Evolutionary conservation across 2,113 vertebrate species (phyloP).

Genomic region (Syngnathoides biaculeatus): DNA sequence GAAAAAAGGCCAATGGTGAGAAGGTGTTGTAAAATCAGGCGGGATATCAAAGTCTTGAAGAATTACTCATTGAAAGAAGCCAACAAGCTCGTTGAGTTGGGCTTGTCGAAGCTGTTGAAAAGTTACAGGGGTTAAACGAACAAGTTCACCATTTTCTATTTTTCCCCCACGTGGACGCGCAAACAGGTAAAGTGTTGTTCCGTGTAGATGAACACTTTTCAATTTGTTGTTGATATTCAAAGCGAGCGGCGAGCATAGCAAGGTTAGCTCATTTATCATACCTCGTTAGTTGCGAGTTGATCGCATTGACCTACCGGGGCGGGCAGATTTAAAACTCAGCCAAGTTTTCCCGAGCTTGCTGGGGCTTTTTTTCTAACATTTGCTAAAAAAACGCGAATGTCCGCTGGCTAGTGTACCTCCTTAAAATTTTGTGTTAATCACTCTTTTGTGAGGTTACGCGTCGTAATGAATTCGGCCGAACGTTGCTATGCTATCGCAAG

Average conservation of each 20-base stretch:
- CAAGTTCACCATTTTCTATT: conserved; percentile 26
- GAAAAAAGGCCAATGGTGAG: conserved; percentile 38
- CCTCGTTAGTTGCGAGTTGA: conserved; percentile 34
- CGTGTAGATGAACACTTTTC: conserved; percentile 28
- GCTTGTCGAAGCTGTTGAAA: conserved; percentile 20
- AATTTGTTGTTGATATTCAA: conserved; percentile 17
- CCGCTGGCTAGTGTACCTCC: background rate
- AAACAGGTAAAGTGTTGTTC: conserved; percentile 53
- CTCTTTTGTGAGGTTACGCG: conserved; percentile 23
- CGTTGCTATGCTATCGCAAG: conserved; percentile 6
- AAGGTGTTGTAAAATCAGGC: conserved; percentile 36
- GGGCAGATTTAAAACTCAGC: background rate
- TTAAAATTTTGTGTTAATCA: background rate
- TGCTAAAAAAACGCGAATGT: background rate
- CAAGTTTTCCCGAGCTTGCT: background rate
- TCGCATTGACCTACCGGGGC: background rate
- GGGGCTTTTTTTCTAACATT: background rate
- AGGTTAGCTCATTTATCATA: conserved; percentile 52
- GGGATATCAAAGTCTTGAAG: conserved; percentile 74
- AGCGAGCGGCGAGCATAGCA: conserved; percentile 41
- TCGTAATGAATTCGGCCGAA: conserved; percentile 18
- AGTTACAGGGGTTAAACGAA: conserved; percentile 39
- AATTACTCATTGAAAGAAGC: conserved; percentile 74
- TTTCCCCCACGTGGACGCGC: conserved; percentile 39
- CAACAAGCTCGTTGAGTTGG: conserved; percentile 50